These are phyloP conservation scores for Neoarius graeffei DNA, from an alignment of 2,113 vertebrate species.

Conservation along the genomic window DNA sequence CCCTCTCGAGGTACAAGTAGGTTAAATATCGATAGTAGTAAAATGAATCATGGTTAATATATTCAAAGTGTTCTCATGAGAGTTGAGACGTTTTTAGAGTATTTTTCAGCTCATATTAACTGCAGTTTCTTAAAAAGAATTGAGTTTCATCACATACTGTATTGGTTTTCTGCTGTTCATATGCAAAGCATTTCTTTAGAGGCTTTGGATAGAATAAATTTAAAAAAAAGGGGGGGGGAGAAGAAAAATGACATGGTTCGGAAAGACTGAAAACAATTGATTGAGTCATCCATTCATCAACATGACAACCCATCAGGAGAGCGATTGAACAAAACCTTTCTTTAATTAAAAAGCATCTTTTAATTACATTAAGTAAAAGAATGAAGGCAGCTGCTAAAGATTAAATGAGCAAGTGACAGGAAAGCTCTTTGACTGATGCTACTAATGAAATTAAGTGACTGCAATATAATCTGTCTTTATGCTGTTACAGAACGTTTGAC, in stretches of 20 bases:
- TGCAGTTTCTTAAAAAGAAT: not conserved
- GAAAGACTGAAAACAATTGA: not conserved
- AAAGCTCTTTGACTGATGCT: not conserved
- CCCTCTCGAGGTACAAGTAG: not conserved
- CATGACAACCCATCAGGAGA: not conserved
- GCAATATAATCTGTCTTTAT: not conserved
- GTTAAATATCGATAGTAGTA: conserved; percentile 3
- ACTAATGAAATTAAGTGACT: not conserved
- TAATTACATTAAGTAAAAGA: conserved; percentile 21
- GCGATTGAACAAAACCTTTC: not conserved
- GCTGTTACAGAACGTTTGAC: not conserved
- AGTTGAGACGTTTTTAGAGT: not conserved
- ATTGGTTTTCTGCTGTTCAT: not conserved
- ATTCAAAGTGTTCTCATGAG: not conserved
- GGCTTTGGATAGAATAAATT: not conserved
- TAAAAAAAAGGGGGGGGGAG: not conserved
- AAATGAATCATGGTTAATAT: not conserved
- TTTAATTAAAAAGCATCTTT: not conserved
- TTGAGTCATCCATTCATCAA: not conserved
- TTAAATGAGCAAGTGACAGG: not conserved
- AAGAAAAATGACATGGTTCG: not conserved
- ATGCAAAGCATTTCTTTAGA: not conserved
- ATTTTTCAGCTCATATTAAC: not conserved
- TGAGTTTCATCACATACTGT: not conserved
- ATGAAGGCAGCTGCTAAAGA: not conserved